Base-by-base conservation (phyloP, 2,888 invertebrate species). In the Eupithecia dodoneata region DNA sequence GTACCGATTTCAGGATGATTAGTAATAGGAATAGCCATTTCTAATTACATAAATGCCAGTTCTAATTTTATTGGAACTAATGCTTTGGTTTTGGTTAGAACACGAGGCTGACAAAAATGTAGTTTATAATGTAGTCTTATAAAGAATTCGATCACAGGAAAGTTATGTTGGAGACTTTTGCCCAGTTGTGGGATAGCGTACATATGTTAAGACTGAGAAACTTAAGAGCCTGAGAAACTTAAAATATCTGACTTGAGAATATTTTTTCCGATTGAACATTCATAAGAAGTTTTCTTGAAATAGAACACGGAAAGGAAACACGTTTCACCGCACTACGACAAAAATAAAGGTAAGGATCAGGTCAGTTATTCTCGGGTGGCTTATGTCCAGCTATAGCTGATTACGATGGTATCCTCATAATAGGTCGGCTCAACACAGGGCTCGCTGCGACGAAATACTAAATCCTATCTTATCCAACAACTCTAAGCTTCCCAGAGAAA, bases 401-500 rank as follows among this genome's bases (percentile, higher is more conserved):
- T 66, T 66, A 66, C 66, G 66, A 42, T 9, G 15, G 66, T 66
- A 66, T 66, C 66, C 66, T 66, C 13, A 42, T 66, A 66, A 66
- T 66, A 66, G 42, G 66, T 15, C 66, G 42, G 41, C 66, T 66
- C 66, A 66, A 66, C 42, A 15, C 15, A 42, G 42, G 42, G 15
- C 41, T 42, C 42, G 42, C 13, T 65, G 13, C 30, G 65, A 13
- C 66, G 41, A 41, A 66, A 66, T 42, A 66, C 66, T 15, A 66
- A 66, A 66, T 42, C 66, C 66, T 9, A 66, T 66, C 41, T 66
- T 18, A 42, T 15, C 42, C 42, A 42, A 66, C 66, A 42, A 66
- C 66, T 66, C 66, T 66, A 41, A 66, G 66, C 66, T 59, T 63
- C 10, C 30, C 18, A 63, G 30, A 5, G 63, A 76, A 78, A 76